Evolutionary conservation across 1,140 invertebrate species (phyloP).

Genomic region (Drosophila dunni): DNA sequence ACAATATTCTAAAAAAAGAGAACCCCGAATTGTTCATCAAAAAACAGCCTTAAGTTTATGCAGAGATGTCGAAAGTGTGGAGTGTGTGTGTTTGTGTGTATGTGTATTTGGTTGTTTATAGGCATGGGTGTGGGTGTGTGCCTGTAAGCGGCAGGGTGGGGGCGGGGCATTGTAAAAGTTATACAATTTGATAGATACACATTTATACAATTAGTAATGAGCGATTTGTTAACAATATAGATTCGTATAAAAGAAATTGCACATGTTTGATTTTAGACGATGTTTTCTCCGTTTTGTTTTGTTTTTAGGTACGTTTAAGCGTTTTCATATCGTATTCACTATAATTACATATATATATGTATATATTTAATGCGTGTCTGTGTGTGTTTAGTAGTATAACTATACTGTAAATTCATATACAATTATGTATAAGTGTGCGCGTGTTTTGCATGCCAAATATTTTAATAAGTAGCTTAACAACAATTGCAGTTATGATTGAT

Average conservation of each 20-base stretch:
- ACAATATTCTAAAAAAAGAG: constrained; percentile 75
- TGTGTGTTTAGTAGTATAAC: constrained; percentile 16
- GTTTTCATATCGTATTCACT: constrained; percentile 52
- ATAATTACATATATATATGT: constrained; percentile 8
- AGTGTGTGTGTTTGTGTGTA: background rate
- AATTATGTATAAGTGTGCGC: constrained; percentile 21
- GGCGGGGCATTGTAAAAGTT: constrained; percentile 46
- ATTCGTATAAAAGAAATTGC: constrained; percentile 82
- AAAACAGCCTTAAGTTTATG: constrained; percentile 80
- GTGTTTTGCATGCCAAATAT: background rate
- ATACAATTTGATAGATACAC: constrained; percentile 53
- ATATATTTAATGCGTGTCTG: constrained; percentile 25
- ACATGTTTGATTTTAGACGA: constrained; percentile 70
- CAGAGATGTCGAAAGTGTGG: constrained; percentile 33
- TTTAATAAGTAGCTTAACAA: constrained; percentile 30
- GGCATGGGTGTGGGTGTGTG: constrained; percentile 23
- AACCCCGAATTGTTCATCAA: constrained; percentile 70
- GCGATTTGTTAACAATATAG: constrained; percentile 60
- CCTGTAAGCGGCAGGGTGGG: background rate
- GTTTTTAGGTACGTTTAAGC: constrained; percentile 62
- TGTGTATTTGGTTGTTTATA: background rate
- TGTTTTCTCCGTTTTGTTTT: constrained; percentile 10
- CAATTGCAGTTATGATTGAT: constrained; percentile 67
- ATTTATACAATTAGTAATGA: constrained; percentile 52
- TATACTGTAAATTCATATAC: constrained; percentile 38